phyloP scores from a whole-genome alignment of 2,888 invertebrate species.

The Campoletis raptor region DNA sequence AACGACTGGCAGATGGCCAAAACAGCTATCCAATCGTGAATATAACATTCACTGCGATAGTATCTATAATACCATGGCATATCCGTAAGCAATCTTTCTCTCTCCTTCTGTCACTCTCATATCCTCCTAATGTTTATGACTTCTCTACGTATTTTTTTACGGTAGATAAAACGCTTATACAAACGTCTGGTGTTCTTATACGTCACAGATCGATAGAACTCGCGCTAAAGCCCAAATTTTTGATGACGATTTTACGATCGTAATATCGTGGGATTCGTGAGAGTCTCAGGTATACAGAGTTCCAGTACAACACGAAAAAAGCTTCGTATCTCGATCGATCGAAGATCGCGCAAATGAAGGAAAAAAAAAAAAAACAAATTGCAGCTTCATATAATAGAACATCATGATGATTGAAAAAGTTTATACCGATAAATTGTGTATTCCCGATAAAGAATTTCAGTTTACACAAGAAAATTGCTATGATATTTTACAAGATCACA shows the following conservation, averaged over 20 bases:
- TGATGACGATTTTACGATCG: conserved; percentile 28
- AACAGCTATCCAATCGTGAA: conserved; percentile 62
- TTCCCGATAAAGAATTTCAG: background rate
- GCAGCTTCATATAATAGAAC: background rate
- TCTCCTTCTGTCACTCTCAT: conserved; percentile 9
- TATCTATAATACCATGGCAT: conserved; percentile 48
- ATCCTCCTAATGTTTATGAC: conserved; percentile 17
- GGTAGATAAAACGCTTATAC: background rate
- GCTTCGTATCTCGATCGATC: background rate
- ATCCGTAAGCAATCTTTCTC: conserved; percentile 17
- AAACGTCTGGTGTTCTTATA: conserved; percentile 13
- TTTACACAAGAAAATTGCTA: background rate
- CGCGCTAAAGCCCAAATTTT: conserved; percentile 12
- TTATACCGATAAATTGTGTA: background rate
- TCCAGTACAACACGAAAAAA: background rate
- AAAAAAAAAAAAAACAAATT: background rate
- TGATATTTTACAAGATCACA: background rate
- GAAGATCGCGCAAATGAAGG: background rate
- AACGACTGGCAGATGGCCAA: conserved; percentile 70
- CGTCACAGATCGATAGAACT: background rate
- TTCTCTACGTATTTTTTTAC: background rate
- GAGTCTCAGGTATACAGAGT: background rate
- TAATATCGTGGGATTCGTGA: background rate
- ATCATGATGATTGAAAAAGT: background rate
- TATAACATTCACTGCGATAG: conserved; percentile 56